Base-by-base conservation (phyloP, 2,888 invertebrate species). In the Mythimna lalbum region DNA sequence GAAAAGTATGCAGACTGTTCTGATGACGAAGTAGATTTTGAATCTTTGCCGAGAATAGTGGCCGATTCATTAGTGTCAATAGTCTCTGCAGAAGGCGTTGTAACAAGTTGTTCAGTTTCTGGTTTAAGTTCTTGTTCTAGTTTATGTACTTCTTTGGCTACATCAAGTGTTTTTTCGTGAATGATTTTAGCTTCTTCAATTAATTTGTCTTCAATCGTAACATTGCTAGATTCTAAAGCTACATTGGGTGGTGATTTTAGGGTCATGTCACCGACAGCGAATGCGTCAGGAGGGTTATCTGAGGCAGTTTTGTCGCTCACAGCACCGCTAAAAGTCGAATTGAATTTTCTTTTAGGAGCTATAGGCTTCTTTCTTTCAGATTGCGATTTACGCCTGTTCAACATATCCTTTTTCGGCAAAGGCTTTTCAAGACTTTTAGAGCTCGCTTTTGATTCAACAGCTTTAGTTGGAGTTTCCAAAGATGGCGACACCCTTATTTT, bases 401-500 rank as follows among this genome's bases (percentile, higher is more conserved):
- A 71, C 3, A 81, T 61, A 55, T 87, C 82, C 68, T 80, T 90
- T 70, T 82, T 86, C 17, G 69, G 67, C 9, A 65, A 39, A 23
- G 56, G 62, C 57, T 80, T 83, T 47, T 74, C 81, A 2, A 49
- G 80, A 43, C 63, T 81, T 21, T 78, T 79, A 5, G 73, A 69
- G 14, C 67, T 77, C 47, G 39, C 1, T 57, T 69, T 76, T 7
- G 49, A 19, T 63, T 82, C 78, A 61, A 69, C 60, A 19, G 64
- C 9, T 68, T 85, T 81, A 56, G 69, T 84, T 23, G 82, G 83
- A 53, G 86, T 84, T 62, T 87, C 83, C 36, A 86, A 81, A 23
- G 93, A 83, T 21, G 95, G 94, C 7, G 94, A 93, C 69, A 86
- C 69, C 67, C 92, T 89, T 23, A 94, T 92, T 81, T 92, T 93